Evolutionary conservation across 2,888 invertebrate genomes (phyloP).

Genomic region (Acleris cristana): DNA sequence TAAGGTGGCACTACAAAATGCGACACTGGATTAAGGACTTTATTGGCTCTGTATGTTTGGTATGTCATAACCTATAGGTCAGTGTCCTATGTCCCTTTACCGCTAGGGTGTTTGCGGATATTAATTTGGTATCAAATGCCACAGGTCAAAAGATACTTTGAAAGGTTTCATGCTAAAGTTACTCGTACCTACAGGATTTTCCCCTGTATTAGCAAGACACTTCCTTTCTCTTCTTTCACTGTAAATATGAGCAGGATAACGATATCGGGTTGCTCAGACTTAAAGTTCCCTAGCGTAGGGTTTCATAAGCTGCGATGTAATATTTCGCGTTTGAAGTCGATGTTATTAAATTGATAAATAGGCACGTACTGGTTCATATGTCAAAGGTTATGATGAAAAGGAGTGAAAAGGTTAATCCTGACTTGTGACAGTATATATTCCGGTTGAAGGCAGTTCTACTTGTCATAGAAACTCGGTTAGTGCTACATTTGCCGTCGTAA

Average conservation of each 20-base stretch:
- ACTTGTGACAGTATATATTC: not conserved
- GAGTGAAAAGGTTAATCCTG: slow-evolving; percentile 9
- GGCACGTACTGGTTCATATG: slow-evolving; percentile 18
- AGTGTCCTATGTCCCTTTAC: slow-evolving; percentile 27
- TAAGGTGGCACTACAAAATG: not conserved
- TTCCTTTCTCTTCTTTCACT: not conserved
- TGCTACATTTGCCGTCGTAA: too few species aligned
- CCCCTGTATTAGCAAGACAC: not conserved
- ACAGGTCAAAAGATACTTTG: slow-evolving; percentile 39
- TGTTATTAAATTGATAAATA: slow-evolving; percentile 27
- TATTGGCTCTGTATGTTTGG: not conserved
- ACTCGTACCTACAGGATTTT: slow-evolving; percentile 8
- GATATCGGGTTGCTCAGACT: not conserved
- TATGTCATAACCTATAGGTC: slow-evolving; percentile 5
- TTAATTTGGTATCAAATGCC: slow-evolving; percentile 65
- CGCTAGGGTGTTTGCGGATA: slow-evolving; percentile 52
- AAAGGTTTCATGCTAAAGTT: slow-evolving; percentile 26
- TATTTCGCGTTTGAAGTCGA: slow-evolving; percentile 24
- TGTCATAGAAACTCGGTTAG: too few species aligned
- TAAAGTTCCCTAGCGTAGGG: not conserved
- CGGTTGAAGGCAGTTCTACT: too few species aligned
- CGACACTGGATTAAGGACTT: not conserved
- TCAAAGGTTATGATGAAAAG: slow-evolving; percentile 17
- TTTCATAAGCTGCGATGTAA: slow-evolving; percentile 3
- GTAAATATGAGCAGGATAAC: not conserved